Evolutionary conservation across 23 tunicate species (phyloP).

Genomic region (Trididemnum clinides): DNA sequence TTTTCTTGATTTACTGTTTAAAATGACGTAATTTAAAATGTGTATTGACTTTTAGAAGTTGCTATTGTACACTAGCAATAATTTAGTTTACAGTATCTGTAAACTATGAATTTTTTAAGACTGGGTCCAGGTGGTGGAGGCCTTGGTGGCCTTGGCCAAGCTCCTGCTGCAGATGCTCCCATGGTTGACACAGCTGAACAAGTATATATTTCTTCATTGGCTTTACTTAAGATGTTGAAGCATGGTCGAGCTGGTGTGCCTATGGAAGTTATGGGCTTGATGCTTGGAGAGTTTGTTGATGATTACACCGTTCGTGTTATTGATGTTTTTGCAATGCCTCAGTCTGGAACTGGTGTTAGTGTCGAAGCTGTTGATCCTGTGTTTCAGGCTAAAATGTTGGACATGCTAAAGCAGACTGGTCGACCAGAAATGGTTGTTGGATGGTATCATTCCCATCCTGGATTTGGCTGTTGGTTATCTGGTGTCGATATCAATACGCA

Average conservation of each 20-base stretch:
- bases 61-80: no score
- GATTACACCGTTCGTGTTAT: conserved; percentile 96
- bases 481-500: conserved; percentile 99
- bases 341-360: conserved; percentile 98
- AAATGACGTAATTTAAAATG: no score
- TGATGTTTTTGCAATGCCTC: conserved; percentile 99
- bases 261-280: conserved; percentile 99
- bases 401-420: conserved; percentile 98
- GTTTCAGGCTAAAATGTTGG: conserved; percentile 99
- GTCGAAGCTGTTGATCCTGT: conserved; percentile 99
- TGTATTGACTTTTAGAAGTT: no score
- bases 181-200: conserved; percentile 99
- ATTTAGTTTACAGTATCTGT: no score
- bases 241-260: conserved; percentile 99
- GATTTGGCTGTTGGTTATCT: conserved; percentile 99
- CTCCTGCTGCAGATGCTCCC: conserved; percentile 83
- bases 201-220: conserved; percentile 94
- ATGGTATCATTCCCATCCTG: conserved; percentile 99
- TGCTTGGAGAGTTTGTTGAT: conserved; percentile 98
- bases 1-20: no score
- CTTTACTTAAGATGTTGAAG: conserved; percentile 94
- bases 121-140: conserved; percentile 86
- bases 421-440: conserved; percentile 99
- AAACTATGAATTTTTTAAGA: conserved; percentile 62
- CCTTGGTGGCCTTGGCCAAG: conserved; percentile 82